Evolutionary conservation across 2,888 invertebrate genomes (phyloP).

Genomic region (Orgyia antiqua): DNA sequence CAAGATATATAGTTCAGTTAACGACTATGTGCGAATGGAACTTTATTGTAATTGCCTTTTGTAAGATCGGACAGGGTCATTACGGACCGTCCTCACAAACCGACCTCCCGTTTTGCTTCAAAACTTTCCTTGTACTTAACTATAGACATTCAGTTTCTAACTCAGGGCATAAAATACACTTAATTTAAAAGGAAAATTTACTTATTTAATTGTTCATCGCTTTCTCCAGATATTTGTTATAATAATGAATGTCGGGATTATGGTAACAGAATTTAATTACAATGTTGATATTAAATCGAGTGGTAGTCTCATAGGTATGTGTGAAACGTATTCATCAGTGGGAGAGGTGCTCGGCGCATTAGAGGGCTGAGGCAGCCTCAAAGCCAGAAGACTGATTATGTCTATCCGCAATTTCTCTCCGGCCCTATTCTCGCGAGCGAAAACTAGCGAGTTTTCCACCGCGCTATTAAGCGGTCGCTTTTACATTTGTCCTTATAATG

Average conservation of each 20-base stretch:
- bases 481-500: constrained; percentile 79
- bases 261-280: constrained; percentile 26
- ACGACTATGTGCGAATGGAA: constrained; percentile 76
- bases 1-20: constrained; percentile 74
- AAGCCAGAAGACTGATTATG: constrained; percentile 79
- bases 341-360: constrained; percentile 68
- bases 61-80: constrained; percentile 75
- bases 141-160: constrained; percentile 34
- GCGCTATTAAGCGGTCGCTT: constrained; percentile 77
- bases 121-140: constrained; percentile 54
- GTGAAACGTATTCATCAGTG: constrained; percentile 67
- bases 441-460: constrained; percentile 78
- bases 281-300: constrained; percentile 46
- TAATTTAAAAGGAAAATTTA: constrained; percentile 9
- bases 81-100: constrained; percentile 62
- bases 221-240: constrained; percentile 9
- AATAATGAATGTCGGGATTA: constrained; percentile 4
- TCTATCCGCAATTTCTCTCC: constrained; percentile 77
- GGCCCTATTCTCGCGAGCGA: constrained; percentile 75
- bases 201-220: too few relatives aligned
- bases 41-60: constrained; percentile 79
- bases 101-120: constrained; percentile 56
- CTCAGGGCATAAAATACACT: constrained; percentile 31
- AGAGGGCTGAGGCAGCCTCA: constrained; percentile 71
- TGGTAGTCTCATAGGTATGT: constrained; percentile 50